These are phyloP conservation scores for Campylomormyrus tamandua DNA, from an alignment of 2,113 vertebrate genomes.

Conservation along the genomic window DNA sequence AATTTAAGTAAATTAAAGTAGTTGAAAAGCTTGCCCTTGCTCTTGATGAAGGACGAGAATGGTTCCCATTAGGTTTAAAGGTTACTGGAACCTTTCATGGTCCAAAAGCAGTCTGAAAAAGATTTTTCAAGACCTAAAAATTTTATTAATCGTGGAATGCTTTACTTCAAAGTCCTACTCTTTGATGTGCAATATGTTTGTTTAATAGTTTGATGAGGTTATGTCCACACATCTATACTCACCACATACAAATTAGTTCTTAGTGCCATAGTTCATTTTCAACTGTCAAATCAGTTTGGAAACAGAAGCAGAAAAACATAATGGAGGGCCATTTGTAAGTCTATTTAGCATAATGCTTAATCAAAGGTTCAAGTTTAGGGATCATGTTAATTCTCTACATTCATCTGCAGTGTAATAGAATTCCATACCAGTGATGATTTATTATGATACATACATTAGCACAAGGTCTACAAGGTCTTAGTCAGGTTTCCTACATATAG, in stretches of 20 bases:
- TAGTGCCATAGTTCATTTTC: background rate
- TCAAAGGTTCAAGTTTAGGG: background rate
- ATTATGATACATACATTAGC: background rate
- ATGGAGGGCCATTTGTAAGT: background rate
- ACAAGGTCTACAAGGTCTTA: background rate
- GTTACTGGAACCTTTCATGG: background rate
- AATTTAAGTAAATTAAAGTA: conserved; percentile 37
- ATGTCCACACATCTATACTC: background rate
- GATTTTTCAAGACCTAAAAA: background rate
- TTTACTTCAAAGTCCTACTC: background rate
- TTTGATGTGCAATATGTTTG: background rate
- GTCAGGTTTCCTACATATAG: background rate
- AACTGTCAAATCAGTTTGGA: background rate
- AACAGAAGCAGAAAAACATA: background rate
- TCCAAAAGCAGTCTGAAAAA: background rate
- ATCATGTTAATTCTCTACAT: background rate
- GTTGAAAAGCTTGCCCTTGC: conserved; percentile 39
- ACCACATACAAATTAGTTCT: background rate
- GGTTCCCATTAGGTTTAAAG: background rate
- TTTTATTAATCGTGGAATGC: background rate
- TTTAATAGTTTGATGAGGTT: background rate
- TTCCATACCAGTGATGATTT: background rate
- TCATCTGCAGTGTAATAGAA: background rate
- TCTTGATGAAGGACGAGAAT: conserved; percentile 30
- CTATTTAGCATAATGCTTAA: background rate